A percentile compares a stretch with the other conserved stretches of the same genome.
Conservation (phyloP, 2,113 vertebrate species). For the Pedetes capensis region DNA sequence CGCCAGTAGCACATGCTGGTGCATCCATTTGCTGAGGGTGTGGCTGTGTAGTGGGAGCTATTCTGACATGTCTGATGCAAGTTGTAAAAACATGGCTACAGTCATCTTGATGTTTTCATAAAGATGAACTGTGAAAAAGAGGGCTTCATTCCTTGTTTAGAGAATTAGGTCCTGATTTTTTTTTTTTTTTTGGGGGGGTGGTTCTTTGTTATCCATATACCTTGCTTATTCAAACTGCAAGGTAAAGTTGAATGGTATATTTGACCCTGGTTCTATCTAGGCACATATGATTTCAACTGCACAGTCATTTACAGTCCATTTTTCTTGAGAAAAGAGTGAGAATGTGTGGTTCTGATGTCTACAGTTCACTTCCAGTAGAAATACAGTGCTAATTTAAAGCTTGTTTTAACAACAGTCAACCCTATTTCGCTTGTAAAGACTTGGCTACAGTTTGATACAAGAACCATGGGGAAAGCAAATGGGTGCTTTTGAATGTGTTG, state of each 20-base stretch:
- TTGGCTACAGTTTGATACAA: conserved; percentile 57
- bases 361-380: conserved; percentile 98
- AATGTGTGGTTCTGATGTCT: conserved; percentile 97
- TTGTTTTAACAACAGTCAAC: conserved; percentile 78
- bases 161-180: conserved; percentile 94
- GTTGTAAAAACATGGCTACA: background rate
- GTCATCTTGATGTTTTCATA: background rate
- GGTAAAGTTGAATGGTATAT: conserved; percentile 69
- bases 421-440: background rate
- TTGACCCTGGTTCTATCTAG: conserved; percentile 90
- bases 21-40: background rate
- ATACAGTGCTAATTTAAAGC: conserved; percentile 98
- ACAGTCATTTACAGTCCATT: conserved; percentile 97
- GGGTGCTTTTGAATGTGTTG: conserved; percentile 93
- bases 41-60: too few species aligned
- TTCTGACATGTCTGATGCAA: background rate
- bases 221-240: conserved; percentile 90
- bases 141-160: conserved; percentile 95
- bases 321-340: conserved; percentile 97
- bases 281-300: conserved; percentile 79
- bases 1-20: background rate
- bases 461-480: conserved; percentile 91
- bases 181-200: too few species aligned
- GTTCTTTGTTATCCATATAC: conserved; percentile 96
- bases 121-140: conserved; percentile 94